phyloP scores from a whole-genome alignment of 2,113 vertebrate genomes.

The Grammomys dolichurus region DNA sequence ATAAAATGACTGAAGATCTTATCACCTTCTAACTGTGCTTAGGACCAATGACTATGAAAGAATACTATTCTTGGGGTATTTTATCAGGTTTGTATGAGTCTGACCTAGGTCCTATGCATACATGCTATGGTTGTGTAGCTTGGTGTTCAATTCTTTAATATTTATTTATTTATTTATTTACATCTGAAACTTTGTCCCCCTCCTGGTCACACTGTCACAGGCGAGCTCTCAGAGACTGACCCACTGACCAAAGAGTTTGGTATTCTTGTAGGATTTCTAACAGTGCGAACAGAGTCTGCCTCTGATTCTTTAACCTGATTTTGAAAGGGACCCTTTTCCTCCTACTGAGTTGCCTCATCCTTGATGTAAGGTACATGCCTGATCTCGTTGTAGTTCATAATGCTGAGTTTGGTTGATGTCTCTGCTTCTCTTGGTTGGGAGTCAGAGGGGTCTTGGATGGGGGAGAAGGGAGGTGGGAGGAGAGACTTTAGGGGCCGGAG shows the following conservation, averaged over 20 bases:
- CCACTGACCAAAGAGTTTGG: no score
- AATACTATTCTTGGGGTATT: background rate
- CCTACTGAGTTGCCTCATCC: background rate
- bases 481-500: background rate
- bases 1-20: background rate
- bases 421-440: background rate
- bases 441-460: background rate
- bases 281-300: no score
- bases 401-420: background rate
- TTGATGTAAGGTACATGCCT: background rate
- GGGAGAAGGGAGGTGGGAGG: background rate
- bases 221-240: no score
- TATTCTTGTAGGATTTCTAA: no score
- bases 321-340: no score
- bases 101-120: background rate
- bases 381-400: background rate
- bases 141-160: no score
- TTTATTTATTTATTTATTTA: no score
- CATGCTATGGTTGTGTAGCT: no score
- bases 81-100: background rate
- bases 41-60: background rate
- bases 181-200: no score
- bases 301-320: background rate
- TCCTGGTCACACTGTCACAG: no score
- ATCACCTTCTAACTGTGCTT: background rate